Base-by-base conservation (phyloP, 2,797 vertebrate species). In the Arrhamphus sclerolepis region DNA sequence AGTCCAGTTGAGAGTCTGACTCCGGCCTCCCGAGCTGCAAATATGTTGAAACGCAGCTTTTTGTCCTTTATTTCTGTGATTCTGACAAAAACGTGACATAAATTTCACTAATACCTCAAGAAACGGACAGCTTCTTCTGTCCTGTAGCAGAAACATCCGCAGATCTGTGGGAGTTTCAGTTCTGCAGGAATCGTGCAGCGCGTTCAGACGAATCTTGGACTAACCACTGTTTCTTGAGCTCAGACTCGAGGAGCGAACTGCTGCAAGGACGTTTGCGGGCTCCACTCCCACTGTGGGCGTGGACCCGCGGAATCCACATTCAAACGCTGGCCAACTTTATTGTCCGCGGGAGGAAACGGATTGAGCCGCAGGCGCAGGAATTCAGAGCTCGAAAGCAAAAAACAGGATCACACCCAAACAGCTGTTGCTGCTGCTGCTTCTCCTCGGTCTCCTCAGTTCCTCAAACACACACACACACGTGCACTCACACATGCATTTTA, bases 311-410 rank as follows among this genome's bases (percentile, higher is more conserved):
- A n/a, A 47, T 20, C 63, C 61, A 50, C 1, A 66, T 66, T 63
- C 61, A 70, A 58, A 64, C 53, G 47, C 55, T 9, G 9, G 6
- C n/a, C 56, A 60, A 67, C 66, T 64, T 68, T 70, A 72, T 66
- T 69, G 61, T 77, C 60, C 56, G 57, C 22, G 26, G 21, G 5
- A 42, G 18, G 63, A 67, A 62, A 54, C 57, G 2, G 26, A 61
- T 0, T 10, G 1, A 58, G 44, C 48, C 6, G 0, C 26, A 52
- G 53, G 24, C 0, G 2, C 41, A 55, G 8, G 46, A 56, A 56
- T 53, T 3, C 49, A 26, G 44, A n/a, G 39, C 19, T 24, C 21
- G n/a, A 43, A 48, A 4, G n/a, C 42, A 29, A 19, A 66, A 48
- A 39, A 38, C 66, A 38, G 52, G 28, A 31, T 51, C 44, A 38